A percentile compares a stretch with the other conserved stretches of the same genome.
phyloP scores from a whole-genome alignment of 2,113 vertebrate species.

The Odobenus rosmarus region DNA sequence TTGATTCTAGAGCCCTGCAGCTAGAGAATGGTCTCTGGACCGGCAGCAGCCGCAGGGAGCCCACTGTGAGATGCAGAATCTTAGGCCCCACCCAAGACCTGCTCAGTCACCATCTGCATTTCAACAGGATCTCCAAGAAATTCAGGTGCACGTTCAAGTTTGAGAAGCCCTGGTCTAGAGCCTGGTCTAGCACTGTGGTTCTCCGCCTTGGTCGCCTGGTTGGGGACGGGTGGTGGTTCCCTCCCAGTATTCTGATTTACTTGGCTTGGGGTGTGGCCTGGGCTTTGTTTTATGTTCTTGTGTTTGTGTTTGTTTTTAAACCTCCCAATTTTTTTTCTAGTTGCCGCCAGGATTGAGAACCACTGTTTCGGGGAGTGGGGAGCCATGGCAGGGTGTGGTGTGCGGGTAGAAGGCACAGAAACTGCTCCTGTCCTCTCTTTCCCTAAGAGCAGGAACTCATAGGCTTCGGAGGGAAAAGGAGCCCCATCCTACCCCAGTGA shows the following conservation, averaged over 20 bases:
- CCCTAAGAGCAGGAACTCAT: not conserved
- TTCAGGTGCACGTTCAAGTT: rapidly evolving
- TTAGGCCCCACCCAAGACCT: not conserved
- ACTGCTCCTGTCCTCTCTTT: not conserved
- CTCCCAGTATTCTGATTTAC: not conserved
- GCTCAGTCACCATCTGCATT: not conserved
- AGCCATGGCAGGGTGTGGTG: not conserved
- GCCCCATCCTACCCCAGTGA: not conserved
- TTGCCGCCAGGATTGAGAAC: not conserved
- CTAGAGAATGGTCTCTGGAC: not conserved
- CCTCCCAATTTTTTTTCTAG: not conserved
- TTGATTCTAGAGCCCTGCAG: not conserved
- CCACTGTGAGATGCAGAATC: not conserved
- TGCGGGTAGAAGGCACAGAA: not conserved
- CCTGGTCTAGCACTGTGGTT: not conserved
- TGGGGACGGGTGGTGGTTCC: not conserved
- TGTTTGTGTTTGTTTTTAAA: not conserved
- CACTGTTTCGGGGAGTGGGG: not conserved
- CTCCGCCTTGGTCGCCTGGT: not conserved
- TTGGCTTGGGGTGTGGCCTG: not conserved
- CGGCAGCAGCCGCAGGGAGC: not conserved
- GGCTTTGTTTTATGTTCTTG: not conserved
- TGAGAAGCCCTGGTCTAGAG: not conserved
- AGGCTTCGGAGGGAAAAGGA: not conserved
- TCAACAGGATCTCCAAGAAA: not conserved